phyloP scores from a whole-genome alignment of 2,888 invertebrate genomes.

The Opisthograptis luteolata region DNA sequence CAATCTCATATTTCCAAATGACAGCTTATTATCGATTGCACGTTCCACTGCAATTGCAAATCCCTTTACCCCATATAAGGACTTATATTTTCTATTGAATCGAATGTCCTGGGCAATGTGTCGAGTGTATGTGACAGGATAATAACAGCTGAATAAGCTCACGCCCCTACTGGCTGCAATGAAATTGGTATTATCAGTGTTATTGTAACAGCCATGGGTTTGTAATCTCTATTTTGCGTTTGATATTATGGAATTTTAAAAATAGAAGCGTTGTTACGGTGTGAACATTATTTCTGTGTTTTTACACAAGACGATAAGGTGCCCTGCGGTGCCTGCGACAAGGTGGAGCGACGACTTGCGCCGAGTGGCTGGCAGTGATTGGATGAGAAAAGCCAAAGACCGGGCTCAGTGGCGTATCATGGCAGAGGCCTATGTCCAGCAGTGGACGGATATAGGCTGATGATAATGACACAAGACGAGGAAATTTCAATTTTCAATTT shows the following conservation, averaged over 20 bases:
- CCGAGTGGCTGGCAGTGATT: too few relatives aligned
- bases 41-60: slow-evolving; percentile 16
- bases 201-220: slow-evolving; percentile 56
- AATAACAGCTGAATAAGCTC: slow-evolving; percentile 81
- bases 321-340: too few relatives aligned
- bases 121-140: slow-evolving; percentile 77
- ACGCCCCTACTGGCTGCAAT: slow-evolving; percentile 64
- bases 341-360: too few relatives aligned
- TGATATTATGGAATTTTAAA: slow-evolving; percentile 7
- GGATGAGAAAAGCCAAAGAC: too few relatives aligned
- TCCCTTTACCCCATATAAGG: slow-evolving; percentile 26
- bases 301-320: too few relatives aligned
- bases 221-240: slow-evolving; percentile 36
- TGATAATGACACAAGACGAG: too few relatives aligned
- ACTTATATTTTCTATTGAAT: slow-evolving; percentile 34
- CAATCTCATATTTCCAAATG: neutral
- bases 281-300: too few relatives aligned
- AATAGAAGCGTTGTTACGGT: neutral
- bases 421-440: too few relatives aligned
- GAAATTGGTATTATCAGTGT: slow-evolving; percentile 66
- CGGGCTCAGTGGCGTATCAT: too few relatives aligned
- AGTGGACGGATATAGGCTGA: too few relatives aligned
- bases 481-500: too few relatives aligned
- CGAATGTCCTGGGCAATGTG: slow-evolving; percentile 49
- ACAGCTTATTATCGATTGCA: slow-evolving; percentile 6